Evolutionary conservation across 1,140 invertebrate genomes (phyloP).

Genomic region (Macrotrachela quadricornifera): DNA sequence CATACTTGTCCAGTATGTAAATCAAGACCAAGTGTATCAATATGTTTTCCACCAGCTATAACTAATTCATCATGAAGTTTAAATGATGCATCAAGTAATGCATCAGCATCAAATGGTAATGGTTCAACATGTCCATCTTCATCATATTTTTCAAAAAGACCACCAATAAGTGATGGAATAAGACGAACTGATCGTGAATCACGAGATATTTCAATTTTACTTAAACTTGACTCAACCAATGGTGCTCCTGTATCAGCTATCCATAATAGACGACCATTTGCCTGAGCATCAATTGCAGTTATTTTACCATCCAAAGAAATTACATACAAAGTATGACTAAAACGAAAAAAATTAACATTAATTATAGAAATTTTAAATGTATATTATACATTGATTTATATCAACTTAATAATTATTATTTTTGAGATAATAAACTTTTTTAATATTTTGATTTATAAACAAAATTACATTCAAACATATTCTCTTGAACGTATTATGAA

Average conservation of each 20-base stretch:
- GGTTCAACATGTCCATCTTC: conserved; percentile 48
- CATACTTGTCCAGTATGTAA: no score
- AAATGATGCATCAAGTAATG: conserved; percentile 54
- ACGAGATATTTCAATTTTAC: conserved; percentile 46
- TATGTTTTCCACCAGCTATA: conserved; percentile 43
- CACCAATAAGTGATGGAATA: conserved; percentile 69
- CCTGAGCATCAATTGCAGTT: conserved; percentile 46
- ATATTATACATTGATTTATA: no score
- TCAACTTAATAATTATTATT: no score
- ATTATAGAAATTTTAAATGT: no score
- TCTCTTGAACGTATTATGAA: no score
- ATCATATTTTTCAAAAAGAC: conserved; percentile 70
- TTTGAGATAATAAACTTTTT: no score
- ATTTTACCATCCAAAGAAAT: conserved; percentile 66
- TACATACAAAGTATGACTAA: conserved; percentile 24
- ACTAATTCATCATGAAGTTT: conserved; percentile 57
- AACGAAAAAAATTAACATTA: no score
- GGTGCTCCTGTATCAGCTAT: conserved; percentile 47
- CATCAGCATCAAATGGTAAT: conserved; percentile 59
- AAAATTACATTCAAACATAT: no score
- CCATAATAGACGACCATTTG: conserved; percentile 49
- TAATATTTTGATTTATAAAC: no score
- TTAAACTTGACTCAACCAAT: conserved; percentile 59
- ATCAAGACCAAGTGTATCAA: no score
- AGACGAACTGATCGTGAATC: conserved; percentile 25